Conservation (phyloP, 2,888 invertebrate genomes). For the Adelognathus sp. region DNA sequence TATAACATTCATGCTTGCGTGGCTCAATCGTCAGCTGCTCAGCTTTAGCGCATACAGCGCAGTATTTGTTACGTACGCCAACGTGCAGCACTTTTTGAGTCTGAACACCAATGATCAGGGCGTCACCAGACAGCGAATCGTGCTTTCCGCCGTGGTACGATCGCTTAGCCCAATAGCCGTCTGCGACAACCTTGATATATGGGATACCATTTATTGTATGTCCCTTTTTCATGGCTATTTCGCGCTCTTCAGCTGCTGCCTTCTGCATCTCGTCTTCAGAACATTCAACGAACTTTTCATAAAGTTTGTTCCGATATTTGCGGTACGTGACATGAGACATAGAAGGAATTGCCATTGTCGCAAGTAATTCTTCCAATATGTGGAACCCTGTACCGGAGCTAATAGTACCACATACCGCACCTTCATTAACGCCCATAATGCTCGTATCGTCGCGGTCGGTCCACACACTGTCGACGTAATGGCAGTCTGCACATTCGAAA, state of each 20-base stretch:
- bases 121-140: constrained; percentile 21
- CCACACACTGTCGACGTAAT: background rate
- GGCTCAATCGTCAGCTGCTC: constrained; percentile 14
- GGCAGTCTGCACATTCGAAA: background rate
- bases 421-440: constrained; percentile 18
- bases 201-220: background rate
- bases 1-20: constrained; percentile 62
- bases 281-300: background rate
- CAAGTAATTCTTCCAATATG: constrained; percentile 1
- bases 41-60: constrained; percentile 39
- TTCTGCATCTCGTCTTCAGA: no score
- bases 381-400: no score
- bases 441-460: no score
- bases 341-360: constrained; percentile 17
- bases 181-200: no score
- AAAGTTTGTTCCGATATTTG: constrained; percentile 8
- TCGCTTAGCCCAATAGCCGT: no score
- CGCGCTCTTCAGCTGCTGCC: constrained; percentile 6
- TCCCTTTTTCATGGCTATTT: constrained; percentile 3
- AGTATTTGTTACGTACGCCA: constrained; percentile 65
- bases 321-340: constrained; percentile 18
- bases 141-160: constrained; percentile 27
- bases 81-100: constrained; percentile 59
- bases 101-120: constrained; percentile 22
- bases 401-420: constrained; percentile 20